Conservation (phyloP, 1,140 invertebrate species). For the Sweltsa coloradensis region DNA sequence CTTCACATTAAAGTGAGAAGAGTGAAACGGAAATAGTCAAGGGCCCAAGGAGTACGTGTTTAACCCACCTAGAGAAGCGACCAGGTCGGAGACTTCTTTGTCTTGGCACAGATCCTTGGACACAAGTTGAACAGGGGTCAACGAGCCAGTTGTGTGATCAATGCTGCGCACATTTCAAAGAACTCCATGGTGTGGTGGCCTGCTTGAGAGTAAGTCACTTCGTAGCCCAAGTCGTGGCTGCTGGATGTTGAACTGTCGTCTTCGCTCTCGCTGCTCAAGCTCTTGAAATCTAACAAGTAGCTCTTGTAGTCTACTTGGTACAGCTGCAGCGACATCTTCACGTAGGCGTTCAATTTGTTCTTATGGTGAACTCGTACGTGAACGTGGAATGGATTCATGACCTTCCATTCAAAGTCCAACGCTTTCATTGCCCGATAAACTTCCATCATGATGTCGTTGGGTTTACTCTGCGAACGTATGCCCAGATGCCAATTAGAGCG, state of each 20-base stretch:
- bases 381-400: constrained; percentile 92
- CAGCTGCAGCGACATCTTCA: constrained; percentile 96
- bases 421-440: constrained; percentile 98
- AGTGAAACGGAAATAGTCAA: too few relatives aligned
- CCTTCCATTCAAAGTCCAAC: constrained; percentile 96
- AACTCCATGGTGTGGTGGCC: constrained; percentile 98
- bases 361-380: constrained; percentile 81
- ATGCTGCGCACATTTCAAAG: constrained; percentile 98
- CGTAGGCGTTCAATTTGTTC: constrained; percentile 68
- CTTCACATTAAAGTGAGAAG: too few relatives aligned
- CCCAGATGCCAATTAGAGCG: constrained; percentile 98
- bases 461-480: constrained; percentile 96
- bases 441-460: constrained; percentile 99
- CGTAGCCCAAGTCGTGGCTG: too few relatives aligned
- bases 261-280: constrained; percentile 55
- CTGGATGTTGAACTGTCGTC: constrained; percentile 52
- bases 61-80: too few relatives aligned
- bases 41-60: too few relatives aligned
- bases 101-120: too few relatives aligned
- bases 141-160: constrained; percentile 94
- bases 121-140: constrained; percentile 33
- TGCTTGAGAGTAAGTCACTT: too few relatives aligned
- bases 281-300: constrained; percentile 96
- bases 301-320: constrained; percentile 99
- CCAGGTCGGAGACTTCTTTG: too few relatives aligned